These are phyloP conservation scores for Acronicta psi DNA, from an alignment of 2,888 invertebrate genomes.

Conservation along the genomic window DNA sequence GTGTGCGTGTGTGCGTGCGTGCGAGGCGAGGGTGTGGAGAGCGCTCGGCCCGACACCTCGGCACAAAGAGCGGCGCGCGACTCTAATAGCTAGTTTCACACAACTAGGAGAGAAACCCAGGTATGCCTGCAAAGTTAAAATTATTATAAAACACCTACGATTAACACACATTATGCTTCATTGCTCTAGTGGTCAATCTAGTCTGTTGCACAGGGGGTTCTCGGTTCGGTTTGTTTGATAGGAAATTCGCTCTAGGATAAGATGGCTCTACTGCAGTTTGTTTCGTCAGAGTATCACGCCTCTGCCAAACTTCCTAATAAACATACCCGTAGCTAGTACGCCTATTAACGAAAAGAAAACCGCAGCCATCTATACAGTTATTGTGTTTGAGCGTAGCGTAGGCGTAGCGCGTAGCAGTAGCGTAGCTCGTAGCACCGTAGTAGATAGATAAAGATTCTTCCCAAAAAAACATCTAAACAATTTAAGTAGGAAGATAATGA, in stretches of 20 bases:
- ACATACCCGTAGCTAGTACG: too few relatives aligned
- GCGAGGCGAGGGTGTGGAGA: conserved; percentile 56
- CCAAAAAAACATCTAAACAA: not conserved
- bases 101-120: conserved; percentile 63
- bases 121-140: conserved; percentile 39
- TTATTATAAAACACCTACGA: too few relatives aligned
- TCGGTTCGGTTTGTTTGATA: too few relatives aligned
- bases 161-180: too few relatives aligned
- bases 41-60: conserved; percentile 82
- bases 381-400: conserved; percentile 9
- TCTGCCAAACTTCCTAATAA: too few relatives aligned
- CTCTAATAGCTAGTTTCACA: conserved; percentile 81
- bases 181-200: too few relatives aligned
- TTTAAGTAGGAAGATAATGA: not conserved
- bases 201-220: too few relatives aligned
- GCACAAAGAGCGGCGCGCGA: conserved; percentile 75
- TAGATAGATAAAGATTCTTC: not conserved
- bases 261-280: too few relatives aligned
- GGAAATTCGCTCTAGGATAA: too few relatives aligned
- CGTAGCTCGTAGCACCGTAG: conserved; percentile 14
- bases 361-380: too few relatives aligned
- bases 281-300: too few relatives aligned
- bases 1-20: conserved; percentile 15
- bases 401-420: conserved; percentile 17
- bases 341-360: too few relatives aligned